Percentiles rank a stretch among this genome's conserved stretches.
Evolutionary conservation across 2,113 vertebrate genomes (phyloP).

Genomic region (Solea solea): DNA sequence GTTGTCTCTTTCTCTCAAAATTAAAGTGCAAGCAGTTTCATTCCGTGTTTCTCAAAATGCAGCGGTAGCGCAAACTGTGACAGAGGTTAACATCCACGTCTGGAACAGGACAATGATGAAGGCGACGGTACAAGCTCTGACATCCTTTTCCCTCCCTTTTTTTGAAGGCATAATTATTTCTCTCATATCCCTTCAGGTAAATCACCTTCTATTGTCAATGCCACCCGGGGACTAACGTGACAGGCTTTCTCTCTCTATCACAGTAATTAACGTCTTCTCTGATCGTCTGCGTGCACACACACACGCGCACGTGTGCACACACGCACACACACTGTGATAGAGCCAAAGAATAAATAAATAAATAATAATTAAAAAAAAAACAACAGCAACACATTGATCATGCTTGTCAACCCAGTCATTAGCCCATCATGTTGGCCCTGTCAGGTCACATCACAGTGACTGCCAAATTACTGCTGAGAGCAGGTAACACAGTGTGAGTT

Average conservation of each 20-base stretch:
- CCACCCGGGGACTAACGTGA: slow-evolving; percentile 60
- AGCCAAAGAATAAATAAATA: neutral
- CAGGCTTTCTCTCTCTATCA: slow-evolving; percentile 55
- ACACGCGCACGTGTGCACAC: slow-evolving; percentile 3
- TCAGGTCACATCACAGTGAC: slow-evolving; percentile 48
- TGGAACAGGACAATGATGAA: neutral
- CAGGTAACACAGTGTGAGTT: slow-evolving; percentile 33
- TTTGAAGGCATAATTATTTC: slow-evolving; percentile 54
- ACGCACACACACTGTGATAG: neutral
- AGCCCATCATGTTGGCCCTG: slow-evolving; percentile 59
- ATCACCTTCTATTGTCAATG: slow-evolving; percentile 65
- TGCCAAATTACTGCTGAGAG: slow-evolving; percentile 48
- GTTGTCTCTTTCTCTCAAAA: slow-evolving; percentile 4
- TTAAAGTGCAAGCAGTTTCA: slow-evolving; percentile 13
- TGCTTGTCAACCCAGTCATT: slow-evolving; percentile 67
- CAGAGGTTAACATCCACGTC: slow-evolving; percentile 1
- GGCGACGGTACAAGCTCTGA: neutral
- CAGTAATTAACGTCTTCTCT: slow-evolving; percentile 70
- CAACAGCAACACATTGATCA: slow-evolving; percentile 1
- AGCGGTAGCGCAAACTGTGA: neutral
- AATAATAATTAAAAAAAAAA: neutral
- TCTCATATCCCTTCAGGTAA: slow-evolving; percentile 52
- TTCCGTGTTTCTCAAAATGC: neutral
- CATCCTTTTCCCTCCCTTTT: neutral
- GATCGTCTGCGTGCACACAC: neutral